These are phyloP conservation scores for Eupithecia tripunctaria DNA, from an alignment of 2,888 invertebrate species.

Conservation along the genomic window DNA sequence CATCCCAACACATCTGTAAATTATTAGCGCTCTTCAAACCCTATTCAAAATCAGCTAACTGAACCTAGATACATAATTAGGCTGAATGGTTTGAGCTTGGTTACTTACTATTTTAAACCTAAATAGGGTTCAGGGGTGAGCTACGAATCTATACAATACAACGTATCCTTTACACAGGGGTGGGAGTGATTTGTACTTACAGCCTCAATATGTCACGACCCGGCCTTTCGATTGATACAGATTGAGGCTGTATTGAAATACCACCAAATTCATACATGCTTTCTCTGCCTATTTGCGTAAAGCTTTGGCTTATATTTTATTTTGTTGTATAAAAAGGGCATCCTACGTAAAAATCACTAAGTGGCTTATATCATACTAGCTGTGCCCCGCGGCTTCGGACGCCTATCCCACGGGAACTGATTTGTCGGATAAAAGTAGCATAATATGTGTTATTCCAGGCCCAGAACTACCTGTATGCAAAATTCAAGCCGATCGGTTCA, in stretches of 20 bases:
- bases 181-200: conserved; percentile 38
- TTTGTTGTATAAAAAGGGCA: not conserved
- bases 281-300: not conserved
- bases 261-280: not conserved
- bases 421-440: no score
- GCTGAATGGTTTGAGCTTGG: no score
- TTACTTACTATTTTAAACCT: not conserved
- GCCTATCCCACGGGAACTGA: no score
- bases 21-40: not conserved
- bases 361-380: no score
- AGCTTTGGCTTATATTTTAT: not conserved
- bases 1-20: not conserved
- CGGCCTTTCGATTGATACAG: conserved; percentile 46
- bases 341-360: not conserved
- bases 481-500: no score
- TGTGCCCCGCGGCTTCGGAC: no score
- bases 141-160: conserved; percentile 11
- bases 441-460: no score
- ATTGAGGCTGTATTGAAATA: conserved; percentile 39
- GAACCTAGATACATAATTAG: not conserved
- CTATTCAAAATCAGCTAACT: not conserved
- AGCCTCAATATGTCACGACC: conserved; percentile 45
- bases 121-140: not conserved
- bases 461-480: no score
- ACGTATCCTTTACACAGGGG: conserved; percentile 20